phyloP scores from a whole-genome alignment of 1,140 invertebrate genomes.

The Acyrthosiphon pisum region DNA sequence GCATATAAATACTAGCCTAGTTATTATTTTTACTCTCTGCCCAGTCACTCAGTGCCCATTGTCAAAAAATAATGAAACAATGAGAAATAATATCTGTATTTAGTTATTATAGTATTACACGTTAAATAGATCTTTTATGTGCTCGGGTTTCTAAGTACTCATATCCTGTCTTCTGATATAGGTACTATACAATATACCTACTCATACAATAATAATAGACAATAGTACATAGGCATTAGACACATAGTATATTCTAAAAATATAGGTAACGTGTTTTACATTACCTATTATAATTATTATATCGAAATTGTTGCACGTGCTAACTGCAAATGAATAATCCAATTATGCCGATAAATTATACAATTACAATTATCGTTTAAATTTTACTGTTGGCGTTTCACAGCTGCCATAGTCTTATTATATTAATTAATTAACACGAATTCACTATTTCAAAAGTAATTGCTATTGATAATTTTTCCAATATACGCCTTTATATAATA shows the following conservation, averaged over 20 bases:
- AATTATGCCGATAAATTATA: not conserved
- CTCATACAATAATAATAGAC: not conserved
- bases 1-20: no score
- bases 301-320: not conserved
- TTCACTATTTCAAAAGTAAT: not conserved
- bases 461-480: not conserved
- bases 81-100: no score
- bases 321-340: not conserved
- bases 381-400: not conserved
- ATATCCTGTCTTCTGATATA: not conserved
- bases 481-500: not conserved
- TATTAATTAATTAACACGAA: conserved; percentile 18
- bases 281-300: not conserved
- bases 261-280: not conserved
- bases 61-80: no score
- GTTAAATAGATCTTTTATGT: no score
- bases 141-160: not conserved
- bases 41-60: no score
- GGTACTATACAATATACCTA: not conserved
- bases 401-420: not conserved
- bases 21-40: no score
- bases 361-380: not conserved
- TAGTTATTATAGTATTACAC: no score
- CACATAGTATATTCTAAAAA: not conserved
- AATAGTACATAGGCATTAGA: not conserved